phyloP scores from a whole-genome alignment of 2,888 invertebrate genomes.

The Drosophila mercatorum region DNA sequence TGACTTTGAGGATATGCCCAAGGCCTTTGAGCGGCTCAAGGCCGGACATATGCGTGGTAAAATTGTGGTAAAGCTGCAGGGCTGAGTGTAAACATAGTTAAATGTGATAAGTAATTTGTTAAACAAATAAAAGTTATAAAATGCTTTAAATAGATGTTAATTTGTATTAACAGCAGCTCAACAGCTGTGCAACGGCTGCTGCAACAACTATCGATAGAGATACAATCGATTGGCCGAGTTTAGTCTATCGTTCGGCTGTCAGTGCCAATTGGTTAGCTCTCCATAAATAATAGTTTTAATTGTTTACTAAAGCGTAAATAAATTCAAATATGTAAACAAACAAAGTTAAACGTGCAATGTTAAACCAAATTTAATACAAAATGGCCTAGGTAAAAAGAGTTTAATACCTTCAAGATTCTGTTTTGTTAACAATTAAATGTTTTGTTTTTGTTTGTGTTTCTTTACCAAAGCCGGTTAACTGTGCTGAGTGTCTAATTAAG shows the following conservation, averaged over 20 bases:
- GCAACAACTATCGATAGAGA: conserved; percentile 7
- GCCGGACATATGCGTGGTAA: conserved; percentile 92
- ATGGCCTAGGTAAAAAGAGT: neutral
- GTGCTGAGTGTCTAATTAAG: neutral
- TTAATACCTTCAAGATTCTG: neutral
- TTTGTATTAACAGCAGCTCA: neutral
- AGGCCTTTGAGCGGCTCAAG: conserved; percentile 88
- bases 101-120: neutral
- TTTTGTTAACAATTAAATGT: neutral
- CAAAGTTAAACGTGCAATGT: neutral
- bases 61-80: conserved; percentile 87
- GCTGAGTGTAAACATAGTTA: neutral
- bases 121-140: conserved; percentile 1
- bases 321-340: too few species aligned
- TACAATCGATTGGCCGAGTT: neutral
- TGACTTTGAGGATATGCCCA: conserved; percentile 88
- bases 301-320: neutral
- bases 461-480: neutral
- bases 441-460: neutral
- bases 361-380: neutral
- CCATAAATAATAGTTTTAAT: neutral
- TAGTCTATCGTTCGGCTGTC: conserved; percentile 29
- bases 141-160: neutral
- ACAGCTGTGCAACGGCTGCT: conserved; percentile 2
- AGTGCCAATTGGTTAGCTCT: conserved; percentile 3